Evolutionary conservation across 2,113 vertebrate genomes (phyloP), one percentile per base, ranked within the genome.

Genomic region (Psephotus haematonotus): DNA sequence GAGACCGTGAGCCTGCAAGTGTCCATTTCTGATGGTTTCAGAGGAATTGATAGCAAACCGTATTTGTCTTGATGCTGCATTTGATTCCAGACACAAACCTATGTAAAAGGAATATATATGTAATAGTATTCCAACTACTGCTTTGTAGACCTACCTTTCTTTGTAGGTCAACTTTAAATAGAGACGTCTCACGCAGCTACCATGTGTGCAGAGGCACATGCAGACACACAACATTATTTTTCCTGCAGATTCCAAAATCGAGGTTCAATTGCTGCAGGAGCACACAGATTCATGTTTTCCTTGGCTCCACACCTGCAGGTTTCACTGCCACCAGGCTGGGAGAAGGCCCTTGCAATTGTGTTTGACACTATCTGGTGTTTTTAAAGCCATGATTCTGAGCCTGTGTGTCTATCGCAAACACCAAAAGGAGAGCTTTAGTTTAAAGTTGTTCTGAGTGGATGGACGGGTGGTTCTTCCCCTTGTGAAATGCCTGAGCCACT

Each of bases 391-490:
- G 44, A 29, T 44, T 37, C 44, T 4, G 39, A 72, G 81, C 60
- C 55, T 0, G 0, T 19, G 29, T 1, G 0, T 7, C 17, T 44
- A 68, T 37, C 10, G 23, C 0, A 2, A 78, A 68, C 27, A 35
- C 25, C 57, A 13, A 11, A 78, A n/a, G 10, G 23, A 35, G n/a
- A 81, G 44, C 25, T 19, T 41, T 35, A 60, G 41, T 67, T 74
- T n/a, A 2, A 55, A 57, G 14, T 29, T 47, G 25, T 37, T 70
- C 35, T 22, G 35, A 33, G 68, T 43, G 39, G 29, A 53, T 57
- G 39, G 47, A 46, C 37, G 31, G 28, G 4, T 43, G 41, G 10
- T 23, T 63, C 15, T 79, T 82, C 35, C 49, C 91, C 49, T n/a
- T 3, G 3, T 31, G 46, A 65, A 47, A 11, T 28, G 17, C 68